Base-by-base conservation (phyloP, 2,888 invertebrate species). In the Campoplex nolae region DNA sequence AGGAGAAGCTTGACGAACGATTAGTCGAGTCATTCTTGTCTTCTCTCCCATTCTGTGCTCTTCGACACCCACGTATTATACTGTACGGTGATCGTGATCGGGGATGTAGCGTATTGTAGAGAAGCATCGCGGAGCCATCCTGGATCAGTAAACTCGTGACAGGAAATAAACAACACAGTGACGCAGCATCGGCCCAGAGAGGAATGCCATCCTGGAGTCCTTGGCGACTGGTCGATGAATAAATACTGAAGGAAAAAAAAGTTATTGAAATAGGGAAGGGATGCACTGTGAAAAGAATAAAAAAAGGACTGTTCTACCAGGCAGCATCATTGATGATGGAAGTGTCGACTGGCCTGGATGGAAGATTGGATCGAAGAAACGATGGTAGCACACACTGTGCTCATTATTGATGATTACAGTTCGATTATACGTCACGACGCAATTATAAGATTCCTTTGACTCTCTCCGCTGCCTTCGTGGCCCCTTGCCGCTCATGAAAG, bases 111-210 rank as follows among this genome's bases (percentile, higher is more conserved):
- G 62, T 48, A 48, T 86, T 74, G 56, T 13, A 32, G 83, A 86
- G 84, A 88, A 88, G 83, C 85, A 86, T 85, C 62, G 62, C 62
- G 51, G 54, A 45, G 75, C 35, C 51, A 86, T 83, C 84, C 86
- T 89, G 90, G 91, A 90, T 90, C 89, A 90, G 89, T 86, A 87
- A 88, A 89, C 85, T 90, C 90, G 90, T 90, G 91, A 91, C 90
- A 90, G 90, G 85, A 91, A 91, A 92, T 92, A 92, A 93, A 92
- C 91, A 92, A 92, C 93, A 93, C 91, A 92, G 90, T 93, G 93
- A 93, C 92, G 92, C 91, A 89, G 93, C 93, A 91, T 74, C 76
- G 8, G 79, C 51, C 51, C 45, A 75, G 51, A 51, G 70, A 70
- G 42, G 51, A 58, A 45, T 32, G 56, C 13, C 38, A 77, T 70